These are phyloP conservation scores for Lateolabrax maculatus DNA, from an alignment of 2,797 vertebrate species.

Conservation along the genomic window DNA sequence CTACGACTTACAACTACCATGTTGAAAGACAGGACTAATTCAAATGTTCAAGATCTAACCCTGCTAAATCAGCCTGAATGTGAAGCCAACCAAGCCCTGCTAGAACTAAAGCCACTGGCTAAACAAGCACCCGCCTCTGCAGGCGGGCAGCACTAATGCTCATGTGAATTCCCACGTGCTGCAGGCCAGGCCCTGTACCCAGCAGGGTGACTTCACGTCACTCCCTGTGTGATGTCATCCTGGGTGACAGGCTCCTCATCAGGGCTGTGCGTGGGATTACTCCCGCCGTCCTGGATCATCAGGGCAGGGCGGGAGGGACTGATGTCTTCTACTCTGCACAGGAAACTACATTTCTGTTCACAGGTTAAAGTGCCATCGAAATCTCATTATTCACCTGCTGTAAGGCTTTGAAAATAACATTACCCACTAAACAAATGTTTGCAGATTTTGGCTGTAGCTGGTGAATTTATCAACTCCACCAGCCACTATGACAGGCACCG, in stretches of 20 bases:
- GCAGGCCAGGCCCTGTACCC: conserved; percentile 51
- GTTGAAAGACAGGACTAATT: conserved; percentile 4
- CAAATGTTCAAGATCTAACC: conserved; percentile 9
- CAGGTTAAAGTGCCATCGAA: background rate
- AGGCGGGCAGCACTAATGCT: conserved; percentile 61
- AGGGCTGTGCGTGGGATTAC: conserved; percentile 75
- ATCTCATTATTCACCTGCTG: conserved; percentile 25
- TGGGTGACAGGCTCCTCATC: conserved; percentile 69
- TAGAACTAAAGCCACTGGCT: conserved; percentile 57
- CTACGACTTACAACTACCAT: background rate
- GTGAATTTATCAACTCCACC: background rate
- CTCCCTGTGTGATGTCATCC: conserved; percentile 77
- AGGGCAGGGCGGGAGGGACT: conserved; percentile 30
- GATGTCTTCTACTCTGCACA: conserved; percentile 35
- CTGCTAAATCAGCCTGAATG: conserved; percentile 58
- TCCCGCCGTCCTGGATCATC: conserved; percentile 63
- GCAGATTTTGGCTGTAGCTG: background rate
- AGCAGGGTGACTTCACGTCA: conserved; percentile 69
- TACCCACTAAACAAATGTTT: background rate
- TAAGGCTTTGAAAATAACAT: background rate
- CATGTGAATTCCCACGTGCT: conserved; percentile 81
- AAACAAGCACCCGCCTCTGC: conserved; percentile 49
- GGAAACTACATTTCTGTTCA: conserved; percentile 24
- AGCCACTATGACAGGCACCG: background rate
- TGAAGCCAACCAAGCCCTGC: conserved; percentile 59